phyloP scores from a whole-genome alignment of 2,888 invertebrate genomes.

The Strigamia maritima region DNA sequence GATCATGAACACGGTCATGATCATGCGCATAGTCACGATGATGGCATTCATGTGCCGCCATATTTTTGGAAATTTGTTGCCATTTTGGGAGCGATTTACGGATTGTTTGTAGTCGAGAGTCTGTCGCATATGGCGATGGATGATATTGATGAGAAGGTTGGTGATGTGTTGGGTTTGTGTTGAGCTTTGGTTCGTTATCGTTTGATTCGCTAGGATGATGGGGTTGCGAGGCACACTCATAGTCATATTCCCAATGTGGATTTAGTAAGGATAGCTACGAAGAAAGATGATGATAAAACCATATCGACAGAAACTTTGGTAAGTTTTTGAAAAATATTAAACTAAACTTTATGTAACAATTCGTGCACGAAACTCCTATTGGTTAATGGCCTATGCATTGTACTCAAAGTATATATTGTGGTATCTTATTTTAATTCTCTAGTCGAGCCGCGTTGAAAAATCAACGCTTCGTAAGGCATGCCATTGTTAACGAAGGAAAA shows the following conservation, averaged over 20 bases:
- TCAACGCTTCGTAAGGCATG: too few relatives aligned
- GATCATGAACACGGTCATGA: neutral
- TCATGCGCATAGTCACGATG: constrained; percentile 40
- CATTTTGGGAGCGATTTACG: constrained; percentile 45
- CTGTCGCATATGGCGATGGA: constrained; percentile 1
- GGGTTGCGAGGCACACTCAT: constrained; percentile 43
- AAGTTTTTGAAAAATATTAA: neutral
- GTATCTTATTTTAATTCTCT: too few relatives aligned
- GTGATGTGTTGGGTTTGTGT: neutral
- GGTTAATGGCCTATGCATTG: too few relatives aligned
- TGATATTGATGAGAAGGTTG: neutral
- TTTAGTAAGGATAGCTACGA: neutral
- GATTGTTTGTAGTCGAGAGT: constrained; percentile 46
- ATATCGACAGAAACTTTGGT: constrained; percentile 38
- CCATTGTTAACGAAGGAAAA: too few relatives aligned
- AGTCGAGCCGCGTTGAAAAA: too few relatives aligned
- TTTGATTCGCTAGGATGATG: neutral
- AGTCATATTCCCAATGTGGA: constrained; percentile 41
- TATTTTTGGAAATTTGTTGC: constrained; percentile 43
- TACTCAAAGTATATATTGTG: too few relatives aligned
- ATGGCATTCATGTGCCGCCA: constrained; percentile 38
- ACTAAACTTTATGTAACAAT: neutral
- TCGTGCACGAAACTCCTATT: too few relatives aligned
- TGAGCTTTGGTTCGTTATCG: neutral
- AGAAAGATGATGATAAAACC: neutral